Evolutionary conservation across 2,113 vertebrate genomes (phyloP), one percentile per base, ranked within the genome.

Genomic region (Perca flavescens): DNA sequence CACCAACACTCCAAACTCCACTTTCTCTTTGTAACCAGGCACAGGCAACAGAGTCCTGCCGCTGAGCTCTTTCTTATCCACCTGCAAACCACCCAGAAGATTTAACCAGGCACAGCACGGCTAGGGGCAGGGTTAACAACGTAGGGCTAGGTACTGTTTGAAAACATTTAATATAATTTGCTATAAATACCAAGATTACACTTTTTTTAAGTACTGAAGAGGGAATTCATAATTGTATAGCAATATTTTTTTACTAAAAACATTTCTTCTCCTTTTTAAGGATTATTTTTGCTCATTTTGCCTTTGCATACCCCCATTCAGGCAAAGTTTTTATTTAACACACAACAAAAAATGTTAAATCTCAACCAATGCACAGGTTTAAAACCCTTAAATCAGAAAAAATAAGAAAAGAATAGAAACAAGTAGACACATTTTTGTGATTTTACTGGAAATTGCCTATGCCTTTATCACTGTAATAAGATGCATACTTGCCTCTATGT

Each of bases 1-100:
- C 71, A 98, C 94, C 15, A 98, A 89, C 65, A 98, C 96, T 9
- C 97, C 97, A 88, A 98, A 98, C 86, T 98, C 97, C 83, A 98
- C 96, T 88, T 97, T 97, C 22, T 97, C 96, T 82, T 96, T 96
- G 92, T 98, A 98, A 25, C 97, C 97, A 0, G 97, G 97, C 58
- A 98, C 97, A 0, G 97, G 95, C 67, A 98, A 92, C 57, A 98
- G 92, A 2, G 97, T 98, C 54, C 96, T 95, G 13, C 96, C 96
- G 0, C 88, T 88, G 81, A 98, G 93, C 91, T 98, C 97, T 83
- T 96, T 97, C 92, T 98, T 98, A 86, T 97, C 97, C 82, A 98
- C 97, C 97, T 98, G 86, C 50, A 86, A 84, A 53, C 50, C 52
- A 25, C 78, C 28, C 22, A 74, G 8, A n/a, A 31, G 49, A 52